Base-by-base conservation (phyloP, 1,140 invertebrate species). In the Macrosteles quadrilineatus region DNA sequence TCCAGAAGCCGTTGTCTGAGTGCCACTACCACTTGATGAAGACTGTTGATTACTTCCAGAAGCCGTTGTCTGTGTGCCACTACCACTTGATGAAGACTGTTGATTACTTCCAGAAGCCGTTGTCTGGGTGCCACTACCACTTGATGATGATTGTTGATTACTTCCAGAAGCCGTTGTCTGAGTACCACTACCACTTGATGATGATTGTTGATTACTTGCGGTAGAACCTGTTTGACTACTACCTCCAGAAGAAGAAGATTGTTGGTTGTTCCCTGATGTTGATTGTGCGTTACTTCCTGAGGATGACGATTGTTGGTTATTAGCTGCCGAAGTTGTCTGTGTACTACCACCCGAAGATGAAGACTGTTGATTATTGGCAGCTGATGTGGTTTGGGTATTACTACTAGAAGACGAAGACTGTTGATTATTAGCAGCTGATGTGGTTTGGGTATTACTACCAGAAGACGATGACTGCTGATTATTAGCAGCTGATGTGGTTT, bases 371-470 rank as follows among this genome's bases (percentile, higher is more conserved):
- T 62, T 69, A 27, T 19, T 69, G 32, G 25, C 55, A 47, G 73
- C 47, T n/a, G 72, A 45, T 45, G 65, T 68, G 53, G 66, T 66
- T 59, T 69, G 67, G 53, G 71, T 67, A 31, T 73, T 68, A 45
- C 62, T 62, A 9, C 70, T 66, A 17, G 63, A 40, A 14, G 68
- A 59, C 23, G 74, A 55, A 17, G 59, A 53, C 72, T 69, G 67
- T 67, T 71, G 66, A 31, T 70, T 75, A 21, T 43, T 70, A 29
- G 50, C 70, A n/a, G 62, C 12, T 19, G 68, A 30, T 31, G 71
- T 64, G 31, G 74, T 72, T n/a, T 73, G 74, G 45, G 69, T 66
- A 53, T 68, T 74, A 32, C 31, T 63, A 47, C 68, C 70, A 31
- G 67, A 57, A 23, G 70, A 43, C 14, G 64, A 64, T 55, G 70